Base-by-base conservation (phyloP, 2,113 vertebrate genomes). In the Phoenicopterus ruber region DNA sequence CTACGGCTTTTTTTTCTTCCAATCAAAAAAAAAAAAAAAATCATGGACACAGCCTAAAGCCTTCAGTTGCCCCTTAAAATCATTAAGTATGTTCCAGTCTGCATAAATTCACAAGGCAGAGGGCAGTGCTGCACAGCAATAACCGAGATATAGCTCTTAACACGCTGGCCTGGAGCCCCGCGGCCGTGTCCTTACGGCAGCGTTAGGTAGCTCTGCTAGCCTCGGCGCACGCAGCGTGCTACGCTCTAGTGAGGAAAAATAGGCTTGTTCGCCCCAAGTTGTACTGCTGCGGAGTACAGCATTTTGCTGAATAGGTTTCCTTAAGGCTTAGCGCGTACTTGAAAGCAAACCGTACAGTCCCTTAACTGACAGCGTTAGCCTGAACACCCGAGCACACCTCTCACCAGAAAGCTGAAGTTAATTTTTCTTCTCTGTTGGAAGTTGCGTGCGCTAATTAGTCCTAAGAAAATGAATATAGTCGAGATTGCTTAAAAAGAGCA, bases 381-480 rank as follows among this genome's bases (percentile, higher is more conserved):
- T 55, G 71, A 90, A 73, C n/a, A 58, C 54, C 25, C 63, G 77
- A 83, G 66, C 29, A 32, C 31, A 77, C n/a, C 71, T 83, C 96
- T 74, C 92, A 73, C n/a, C 74, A 93, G 94, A 96, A 96, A 92
- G 46, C 50, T 73, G 42, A 93, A 93, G 63, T 55, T 88, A 86
- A 93, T 95, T 96, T 88, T 88, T 92, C 46, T 81, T 93, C 96
- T 92, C 90, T 90, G 92, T 59, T 95, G 96, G 93, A 97, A 90
- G 38, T 66, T 73, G 38, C 55, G 83, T 50, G 72, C 2, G 4
- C 47, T 95, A 92, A 95, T 95, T 95, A 90, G 38, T 47, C 16
- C 67, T 81, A 63, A 66, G 85, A 88, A 94, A 94, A 96, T 77
- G 50, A 92, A 78, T 92, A 79, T 31, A 74, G 52, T 50, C 42